Percentiles rank a stretch among this genome's conserved stretches.
These are phyloP conservation scores for Pachliopta kotzebuea DNA, from an alignment of 2,888 invertebrate genomes.

Conservation along the genomic window DNA sequence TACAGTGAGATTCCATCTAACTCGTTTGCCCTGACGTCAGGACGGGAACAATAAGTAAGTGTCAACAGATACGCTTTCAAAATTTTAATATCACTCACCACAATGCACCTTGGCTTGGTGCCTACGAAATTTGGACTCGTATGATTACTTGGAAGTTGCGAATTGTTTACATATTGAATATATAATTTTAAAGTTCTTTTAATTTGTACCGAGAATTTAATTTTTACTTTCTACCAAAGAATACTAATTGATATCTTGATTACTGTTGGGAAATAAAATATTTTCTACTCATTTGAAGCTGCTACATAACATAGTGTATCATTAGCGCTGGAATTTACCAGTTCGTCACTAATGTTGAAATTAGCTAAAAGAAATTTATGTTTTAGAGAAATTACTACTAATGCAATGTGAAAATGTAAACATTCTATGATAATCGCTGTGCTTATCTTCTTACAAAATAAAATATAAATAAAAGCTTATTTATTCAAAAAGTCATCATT, in stretches of 20 bases:
- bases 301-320: no score
- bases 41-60: constrained; percentile 34
- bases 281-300: background rate
- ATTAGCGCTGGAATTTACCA: no score
- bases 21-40: constrained; percentile 37
- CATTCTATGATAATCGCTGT: no score
- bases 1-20: constrained; percentile 32
- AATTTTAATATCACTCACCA: constrained; percentile 32
- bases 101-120: constrained; percentile 40
- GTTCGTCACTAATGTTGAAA: no score
- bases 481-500: no score
- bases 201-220: constrained; percentile 30
- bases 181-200: constrained; percentile 26
- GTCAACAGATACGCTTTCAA: constrained; percentile 36
- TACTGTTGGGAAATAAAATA: background rate
- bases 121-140: constrained; percentile 34
- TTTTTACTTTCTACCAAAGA: constrained; percentile 27
- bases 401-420: no score
- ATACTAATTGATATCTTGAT: background rate
- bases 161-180: constrained; percentile 25
- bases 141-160: constrained; percentile 31
- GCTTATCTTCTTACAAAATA: no score
- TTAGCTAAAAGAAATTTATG: no score
- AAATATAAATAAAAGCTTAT: no score
- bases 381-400: no score